Base-by-base conservation (phyloP, 1,140 invertebrate species). In the Achroia grisella region DNA sequence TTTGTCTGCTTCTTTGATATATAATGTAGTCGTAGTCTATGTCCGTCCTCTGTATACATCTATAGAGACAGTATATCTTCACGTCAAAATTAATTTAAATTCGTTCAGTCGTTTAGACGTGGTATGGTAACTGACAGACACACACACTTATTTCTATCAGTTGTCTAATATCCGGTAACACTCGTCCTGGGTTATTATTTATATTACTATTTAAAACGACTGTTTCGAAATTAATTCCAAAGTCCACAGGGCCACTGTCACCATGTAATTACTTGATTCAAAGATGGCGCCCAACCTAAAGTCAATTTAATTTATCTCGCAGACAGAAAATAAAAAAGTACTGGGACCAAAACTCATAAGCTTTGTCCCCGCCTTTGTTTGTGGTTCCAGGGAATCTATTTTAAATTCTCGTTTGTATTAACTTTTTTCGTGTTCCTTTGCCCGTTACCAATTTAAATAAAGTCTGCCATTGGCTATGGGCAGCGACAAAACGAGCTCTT, bases 231-330 rank as follows among this genome's bases (percentile, higher is more conserved):
- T 23, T 23, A 23, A 23, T 23, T 23, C 6, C 17, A 23, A 23
- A 23, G 17, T 23, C 17, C 2, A 43, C 40, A n/a, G 13, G 37
- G 10, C 33, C 15, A 43, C 40, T 52, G 50, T 52, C 50, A 47
- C 50, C 44, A 31, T 40, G 37, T 39, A 44, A 44, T 47, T 42
- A 52, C 32, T 32, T 23, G 17, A 44, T 46, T 37, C 34, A 47
- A 42, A 42, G 35, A 37, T 37, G 35, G 35, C 35, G 37, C 39
- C 39, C 41, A 52, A 43, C 44, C 48, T 39, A 36, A 48, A 54
- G 56, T 61, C 56, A 71, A 60, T 76, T 79, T 75, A 76, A 74
- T 80, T 80, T 76, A 56, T 69, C 56, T 53, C 44, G 66, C 76
- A 80, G 76, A 76, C 73, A 57, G 64, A 79, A 76, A 73, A 73